These are phyloP conservation scores for Nomada ferruginata DNA, from an alignment of 2,888 invertebrate genomes.

Conservation along the genomic window DNA sequence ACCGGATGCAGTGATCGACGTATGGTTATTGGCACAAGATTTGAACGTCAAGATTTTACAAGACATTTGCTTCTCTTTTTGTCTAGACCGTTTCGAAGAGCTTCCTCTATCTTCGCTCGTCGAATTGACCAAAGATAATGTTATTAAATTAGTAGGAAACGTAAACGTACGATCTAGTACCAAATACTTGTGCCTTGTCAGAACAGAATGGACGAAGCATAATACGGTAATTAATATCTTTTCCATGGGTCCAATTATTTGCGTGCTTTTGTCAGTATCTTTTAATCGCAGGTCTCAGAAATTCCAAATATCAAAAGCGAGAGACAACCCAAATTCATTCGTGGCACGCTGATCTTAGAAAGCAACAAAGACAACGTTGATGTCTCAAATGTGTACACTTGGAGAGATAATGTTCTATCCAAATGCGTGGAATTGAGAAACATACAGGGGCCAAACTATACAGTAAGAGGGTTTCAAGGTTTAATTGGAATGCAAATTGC, in stretches of 20 bases:
- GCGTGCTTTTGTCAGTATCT: neutral
- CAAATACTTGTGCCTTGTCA: slow-evolving; percentile 44
- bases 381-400: slow-evolving; percentile 65
- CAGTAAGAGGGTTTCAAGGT: slow-evolving; percentile 35
- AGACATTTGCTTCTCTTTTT: slow-evolving; percentile 70
- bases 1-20: slow-evolving; percentile 69
- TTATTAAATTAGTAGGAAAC: slow-evolving; percentile 71
- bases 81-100: slow-evolving; percentile 75
- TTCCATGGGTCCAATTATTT: neutral
- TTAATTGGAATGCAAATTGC: slow-evolving; percentile 74
- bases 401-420: slow-evolving; percentile 65
- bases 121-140: slow-evolving; percentile 50
- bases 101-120: slow-evolving; percentile 63
- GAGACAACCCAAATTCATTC: slow-evolving; percentile 50
- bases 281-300: neutral
- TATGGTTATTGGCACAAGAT: slow-evolving; percentile 75
- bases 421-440: slow-evolving; percentile 61
- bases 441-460: slow-evolving; percentile 33
- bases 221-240: slow-evolving; percentile 31
- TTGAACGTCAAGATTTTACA: slow-evolving; percentile 67
- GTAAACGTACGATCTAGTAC: slow-evolving; percentile 65
- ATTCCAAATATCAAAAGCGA: neutral
- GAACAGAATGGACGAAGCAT: slow-evolving; percentile 57
- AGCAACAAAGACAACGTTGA: neutral
- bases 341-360: slow-evolving; percentile 57